phyloP scores from a whole-genome alignment of 2,888 invertebrate species.

The Monochamus alternatus region DNA sequence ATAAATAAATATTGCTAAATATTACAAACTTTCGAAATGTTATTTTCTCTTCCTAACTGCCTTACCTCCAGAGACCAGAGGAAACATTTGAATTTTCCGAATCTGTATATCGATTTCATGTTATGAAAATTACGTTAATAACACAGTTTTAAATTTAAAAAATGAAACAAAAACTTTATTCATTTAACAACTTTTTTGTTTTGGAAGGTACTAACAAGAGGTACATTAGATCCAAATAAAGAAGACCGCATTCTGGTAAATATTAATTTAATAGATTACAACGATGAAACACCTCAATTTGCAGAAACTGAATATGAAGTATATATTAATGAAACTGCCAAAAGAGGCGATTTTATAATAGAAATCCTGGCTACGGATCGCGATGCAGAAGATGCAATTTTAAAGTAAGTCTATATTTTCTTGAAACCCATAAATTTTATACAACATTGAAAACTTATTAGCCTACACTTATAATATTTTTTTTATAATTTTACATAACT shows the following conservation, averaged over 20 bases:
- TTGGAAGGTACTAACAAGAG: constrained; percentile 66
- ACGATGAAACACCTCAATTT: constrained; percentile 82
- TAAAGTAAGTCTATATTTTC: constrained; percentile 71
- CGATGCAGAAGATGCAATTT: constrained; percentile 75
- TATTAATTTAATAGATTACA: constrained; percentile 73
- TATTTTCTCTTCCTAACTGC: too few relatives aligned
- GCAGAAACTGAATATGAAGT: constrained; percentile 66
- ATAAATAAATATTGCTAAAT: too few relatives aligned
- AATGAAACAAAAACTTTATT: neutral
- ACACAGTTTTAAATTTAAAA: too few relatives aligned
- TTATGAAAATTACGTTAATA: too few relatives aligned
- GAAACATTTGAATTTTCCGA: too few relatives aligned
- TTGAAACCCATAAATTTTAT: too few relatives aligned
- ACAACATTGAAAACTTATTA: too few relatives aligned
- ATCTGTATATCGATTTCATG: too few relatives aligned
- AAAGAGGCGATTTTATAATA: constrained; percentile 71
- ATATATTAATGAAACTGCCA: constrained; percentile 75
- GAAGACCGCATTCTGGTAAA: constrained; percentile 55
- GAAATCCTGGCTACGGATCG: constrained; percentile 75
- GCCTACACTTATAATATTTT: too few relatives aligned
- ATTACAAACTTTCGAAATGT: too few relatives aligned
- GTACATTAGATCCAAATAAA: constrained; percentile 57
- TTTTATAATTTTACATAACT: too few relatives aligned
- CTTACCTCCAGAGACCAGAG: too few relatives aligned
- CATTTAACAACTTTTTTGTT: constrained; percentile 3